phyloP scores from a whole-genome alignment of 2,797 vertebrate species.

The Taenioides sp. region DNA sequence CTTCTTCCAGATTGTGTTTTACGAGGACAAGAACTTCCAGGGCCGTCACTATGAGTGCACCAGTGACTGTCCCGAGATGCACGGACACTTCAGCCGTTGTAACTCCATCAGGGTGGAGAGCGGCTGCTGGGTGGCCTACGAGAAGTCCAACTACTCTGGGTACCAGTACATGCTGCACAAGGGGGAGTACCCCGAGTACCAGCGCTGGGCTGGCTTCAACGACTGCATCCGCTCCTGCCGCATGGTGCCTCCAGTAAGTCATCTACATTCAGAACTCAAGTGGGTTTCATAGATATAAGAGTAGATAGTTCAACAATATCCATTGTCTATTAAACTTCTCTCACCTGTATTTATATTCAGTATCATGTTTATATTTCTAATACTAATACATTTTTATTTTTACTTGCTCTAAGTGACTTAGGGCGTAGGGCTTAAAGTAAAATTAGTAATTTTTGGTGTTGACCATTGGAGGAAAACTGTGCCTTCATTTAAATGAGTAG shows the following conservation, averaged over 20 bases:
- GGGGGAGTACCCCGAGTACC: slow-evolving; percentile 80
- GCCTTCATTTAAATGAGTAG: no score
- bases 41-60: slow-evolving; percentile 78
- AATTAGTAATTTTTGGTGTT: no score
- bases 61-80: slow-evolving; percentile 76
- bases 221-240: slow-evolving; percentile 83
- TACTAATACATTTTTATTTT: neutral
- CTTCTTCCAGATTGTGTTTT: slow-evolving; percentile 75
- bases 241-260: slow-evolving; percentile 79
- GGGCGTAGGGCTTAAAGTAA: no score
- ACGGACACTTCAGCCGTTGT: slow-evolving; percentile 75
- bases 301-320: neutral
- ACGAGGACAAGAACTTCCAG: slow-evolving; percentile 81
- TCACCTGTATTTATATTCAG: neutral
- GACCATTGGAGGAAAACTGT: no score
- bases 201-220: slow-evolving; percentile 81
- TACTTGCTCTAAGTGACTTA: neutral
- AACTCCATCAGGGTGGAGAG: slow-evolving; percentile 80
- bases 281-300: neutral
- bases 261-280: neutral
- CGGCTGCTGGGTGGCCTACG: slow-evolving; percentile 80
- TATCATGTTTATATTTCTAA: neutral
- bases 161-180: slow-evolving; percentile 83
- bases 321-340: neutral
- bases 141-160: slow-evolving; percentile 77